phyloP scores from a whole-genome alignment of 2,113 vertebrate genomes.

The Rhadina sibilatrix region DNA sequence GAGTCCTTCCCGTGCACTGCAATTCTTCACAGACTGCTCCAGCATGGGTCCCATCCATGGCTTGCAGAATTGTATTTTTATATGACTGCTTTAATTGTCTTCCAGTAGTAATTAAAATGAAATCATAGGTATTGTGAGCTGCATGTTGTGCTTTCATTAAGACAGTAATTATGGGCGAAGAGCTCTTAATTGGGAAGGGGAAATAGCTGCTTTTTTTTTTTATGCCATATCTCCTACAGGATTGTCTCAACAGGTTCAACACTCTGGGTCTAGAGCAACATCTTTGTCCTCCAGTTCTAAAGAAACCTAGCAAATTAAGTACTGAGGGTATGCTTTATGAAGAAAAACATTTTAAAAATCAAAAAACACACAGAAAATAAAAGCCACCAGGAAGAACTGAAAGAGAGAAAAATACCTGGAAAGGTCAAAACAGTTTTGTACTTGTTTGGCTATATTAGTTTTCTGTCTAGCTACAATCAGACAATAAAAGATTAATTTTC shows the following conservation, averaged over 20 bases:
- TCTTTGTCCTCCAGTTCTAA: background rate
- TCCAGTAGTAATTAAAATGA: constrained; percentile 55
- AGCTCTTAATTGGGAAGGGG: background rate
- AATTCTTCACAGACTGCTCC: background rate
- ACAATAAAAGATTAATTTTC: background rate
- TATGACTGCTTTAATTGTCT: constrained; percentile 53
- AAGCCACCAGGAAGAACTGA: background rate
- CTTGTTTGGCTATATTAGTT: background rate
- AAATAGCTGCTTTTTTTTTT: background rate
- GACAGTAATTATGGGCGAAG: background rate
- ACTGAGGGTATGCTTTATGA: background rate
- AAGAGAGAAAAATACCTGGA: background rate
- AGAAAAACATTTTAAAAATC: background rate
- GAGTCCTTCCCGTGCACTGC: background rate
- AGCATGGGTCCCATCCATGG: background rate
- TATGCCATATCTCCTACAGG: background rate
- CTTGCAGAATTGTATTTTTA: background rate
- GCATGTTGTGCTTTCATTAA: constrained; percentile 3
- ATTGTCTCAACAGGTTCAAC: background rate
- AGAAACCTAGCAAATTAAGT: background rate
- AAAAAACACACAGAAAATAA: background rate
- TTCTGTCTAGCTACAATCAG: background rate
- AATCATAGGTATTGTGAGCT: constrained; percentile 18
- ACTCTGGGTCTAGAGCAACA: background rate
- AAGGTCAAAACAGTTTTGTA: background rate